Conservation (phyloP, 2,797 vertebrate genomes). For the Rhinatrema bivittatum region DNA sequence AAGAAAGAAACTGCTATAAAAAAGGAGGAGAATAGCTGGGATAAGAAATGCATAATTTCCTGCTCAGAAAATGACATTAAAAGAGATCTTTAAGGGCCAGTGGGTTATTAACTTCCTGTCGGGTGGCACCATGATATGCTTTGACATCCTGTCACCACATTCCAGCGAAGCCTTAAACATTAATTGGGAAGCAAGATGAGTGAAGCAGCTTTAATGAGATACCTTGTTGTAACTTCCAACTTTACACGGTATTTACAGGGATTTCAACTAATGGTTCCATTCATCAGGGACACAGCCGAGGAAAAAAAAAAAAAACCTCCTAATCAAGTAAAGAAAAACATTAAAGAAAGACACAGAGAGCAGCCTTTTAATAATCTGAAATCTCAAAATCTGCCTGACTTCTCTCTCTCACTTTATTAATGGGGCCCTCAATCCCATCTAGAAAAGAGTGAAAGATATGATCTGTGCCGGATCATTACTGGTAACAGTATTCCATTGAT, state of each 20-base stretch:
- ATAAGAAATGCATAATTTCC: slow-evolving; percentile 39
- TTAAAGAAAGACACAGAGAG: not conserved
- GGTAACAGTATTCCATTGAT: too few species aligned
- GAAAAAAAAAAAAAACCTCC: not conserved
- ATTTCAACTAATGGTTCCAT: slow-evolving; percentile 70
- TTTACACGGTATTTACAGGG: slow-evolving; percentile 71
- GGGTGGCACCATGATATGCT: slow-evolving; percentile 39
- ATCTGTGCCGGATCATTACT: too few species aligned
- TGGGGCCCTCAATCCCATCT: too few species aligned
- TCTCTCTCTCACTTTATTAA: not conserved
- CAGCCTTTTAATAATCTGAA: too few species aligned
- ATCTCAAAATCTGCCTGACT: not conserved
- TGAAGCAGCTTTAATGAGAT: slow-evolving; percentile 68
- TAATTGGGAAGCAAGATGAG: slow-evolving; percentile 70
- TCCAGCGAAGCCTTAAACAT: slow-evolving; percentile 55
- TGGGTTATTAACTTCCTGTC: slow-evolving; percentile 56
- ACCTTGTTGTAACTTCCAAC: slow-evolving; percentile 69
- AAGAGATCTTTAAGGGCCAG: slow-evolving; percentile 42
- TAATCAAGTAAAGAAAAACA: slow-evolving; percentile 7
- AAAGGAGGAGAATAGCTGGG: slow-evolving; percentile 4
- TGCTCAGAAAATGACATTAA: slow-evolving; percentile 35
- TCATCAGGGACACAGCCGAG: slow-evolving; percentile 50
- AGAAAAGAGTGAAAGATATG: not conserved
- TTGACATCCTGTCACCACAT: slow-evolving; percentile 53
- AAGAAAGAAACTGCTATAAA: slow-evolving; percentile 17